phyloP scores from a whole-genome alignment of 1,140 invertebrate genomes.

The Octopus sinensis region DNA sequence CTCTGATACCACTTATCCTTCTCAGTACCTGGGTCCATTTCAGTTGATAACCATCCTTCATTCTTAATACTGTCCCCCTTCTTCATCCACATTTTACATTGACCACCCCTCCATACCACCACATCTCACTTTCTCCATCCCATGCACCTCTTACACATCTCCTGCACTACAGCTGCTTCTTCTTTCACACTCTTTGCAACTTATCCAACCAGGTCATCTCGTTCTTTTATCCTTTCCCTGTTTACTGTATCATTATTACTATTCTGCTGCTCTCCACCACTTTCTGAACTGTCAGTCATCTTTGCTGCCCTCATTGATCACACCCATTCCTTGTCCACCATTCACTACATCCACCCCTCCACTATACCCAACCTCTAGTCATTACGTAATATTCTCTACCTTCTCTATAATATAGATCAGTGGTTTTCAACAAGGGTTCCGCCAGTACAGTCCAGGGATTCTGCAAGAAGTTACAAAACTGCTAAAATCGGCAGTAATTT shows the following conservation, averaged over 20 bases:
- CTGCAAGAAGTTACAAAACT: too few relatives aligned
- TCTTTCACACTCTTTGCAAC: neutral
- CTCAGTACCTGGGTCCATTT: too few relatives aligned
- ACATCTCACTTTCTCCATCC: neutral
- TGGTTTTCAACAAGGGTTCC: too few relatives aligned
- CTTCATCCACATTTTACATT: neutral
- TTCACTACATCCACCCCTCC: neutral
- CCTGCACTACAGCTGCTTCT: neutral
- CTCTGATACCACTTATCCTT: too few relatives aligned
- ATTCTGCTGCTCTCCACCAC: neutral
- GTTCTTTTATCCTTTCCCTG: neutral
- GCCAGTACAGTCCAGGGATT: too few relatives aligned
- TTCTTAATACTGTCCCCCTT: neutral
- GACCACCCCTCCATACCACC: neutral
- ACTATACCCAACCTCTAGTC: neutral
- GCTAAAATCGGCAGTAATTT: too few relatives aligned
- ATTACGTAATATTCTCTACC: neutral
- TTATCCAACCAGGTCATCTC: neutral
- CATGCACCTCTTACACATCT: neutral
- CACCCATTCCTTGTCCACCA: neutral
- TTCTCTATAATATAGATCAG: neutral
- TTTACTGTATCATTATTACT: neutral
- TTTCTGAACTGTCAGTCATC: neutral
- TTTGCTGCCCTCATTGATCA: neutral
- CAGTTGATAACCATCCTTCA: neutral